Evolutionary conservation across 1,140 invertebrate species (phyloP).

Genomic region (Polyergus mexicanus): DNA sequence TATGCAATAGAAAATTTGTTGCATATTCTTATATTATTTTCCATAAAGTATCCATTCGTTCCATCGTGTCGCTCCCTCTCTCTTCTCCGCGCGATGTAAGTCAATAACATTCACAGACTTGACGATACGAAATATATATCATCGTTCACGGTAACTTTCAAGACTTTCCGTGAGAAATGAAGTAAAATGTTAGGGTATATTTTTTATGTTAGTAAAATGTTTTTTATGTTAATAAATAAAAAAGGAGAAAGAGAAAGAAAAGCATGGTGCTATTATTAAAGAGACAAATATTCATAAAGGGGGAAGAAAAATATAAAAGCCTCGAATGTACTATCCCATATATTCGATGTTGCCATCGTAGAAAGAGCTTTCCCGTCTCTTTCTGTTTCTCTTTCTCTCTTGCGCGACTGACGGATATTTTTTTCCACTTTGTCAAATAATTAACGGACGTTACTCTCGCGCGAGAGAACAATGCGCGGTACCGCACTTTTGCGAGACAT

Average conservation of each 20-base stretch:
- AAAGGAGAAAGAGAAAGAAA: not conserved
- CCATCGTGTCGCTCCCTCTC: not conserved
- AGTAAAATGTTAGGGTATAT: not conserved
- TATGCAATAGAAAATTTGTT: constrained; percentile 14
- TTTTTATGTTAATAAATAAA: not conserved
- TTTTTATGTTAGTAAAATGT: too few relatives aligned
- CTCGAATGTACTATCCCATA: not conserved
- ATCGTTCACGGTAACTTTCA: too few relatives aligned
- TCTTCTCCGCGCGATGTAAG: not conserved
- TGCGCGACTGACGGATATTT: not conserved
- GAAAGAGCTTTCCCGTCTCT: not conserved
- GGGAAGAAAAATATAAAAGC: not conserved
- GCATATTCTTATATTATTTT: not conserved
- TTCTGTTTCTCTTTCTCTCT: too few relatives aligned
- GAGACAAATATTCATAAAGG: not conserved
- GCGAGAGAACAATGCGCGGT: constrained; percentile 5
- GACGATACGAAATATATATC: too few relatives aligned
- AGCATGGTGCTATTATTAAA: not conserved
- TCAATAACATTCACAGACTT: not conserved
- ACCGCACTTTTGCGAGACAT: constrained; percentile 10
- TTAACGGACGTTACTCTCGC: constrained; percentile 40
- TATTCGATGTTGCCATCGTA: not conserved
- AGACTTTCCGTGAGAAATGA: not conserved
- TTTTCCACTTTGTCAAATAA: constrained; percentile 48
- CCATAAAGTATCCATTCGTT: not conserved